Conservation (phyloP, 2,113 vertebrate species). For the Lipotes vexillifer region DNA sequence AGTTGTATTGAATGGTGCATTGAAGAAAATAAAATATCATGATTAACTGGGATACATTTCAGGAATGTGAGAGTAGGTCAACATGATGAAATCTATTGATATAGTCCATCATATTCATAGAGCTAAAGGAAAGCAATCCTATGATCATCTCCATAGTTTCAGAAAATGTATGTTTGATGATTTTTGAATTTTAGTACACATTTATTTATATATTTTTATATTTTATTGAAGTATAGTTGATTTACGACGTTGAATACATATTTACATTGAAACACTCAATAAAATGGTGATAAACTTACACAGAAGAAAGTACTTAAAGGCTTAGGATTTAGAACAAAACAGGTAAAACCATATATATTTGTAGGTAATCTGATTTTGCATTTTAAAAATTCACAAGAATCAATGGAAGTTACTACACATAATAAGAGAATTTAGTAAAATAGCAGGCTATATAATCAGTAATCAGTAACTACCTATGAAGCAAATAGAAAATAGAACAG, state of each 20-base stretch:
- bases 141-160: not conserved
- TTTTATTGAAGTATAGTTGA: not conserved
- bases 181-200: not conserved
- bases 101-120: not conserved
- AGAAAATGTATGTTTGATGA: not conserved
- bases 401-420: not conserved
- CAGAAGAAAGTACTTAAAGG: not conserved
- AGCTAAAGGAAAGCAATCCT: not conserved
- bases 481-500: not conserved
- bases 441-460: not conserved
- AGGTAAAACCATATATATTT: not conserved
- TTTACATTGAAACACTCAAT: not conserved
- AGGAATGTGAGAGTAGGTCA: not conserved
- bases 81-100: not conserved
- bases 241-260: not conserved
- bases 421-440: not conserved
- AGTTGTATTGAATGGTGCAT: not conserved
- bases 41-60: not conserved
- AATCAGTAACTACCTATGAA: not conserved
- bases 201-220: not conserved
- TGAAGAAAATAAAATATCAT: not conserved
- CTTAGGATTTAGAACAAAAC: not conserved
- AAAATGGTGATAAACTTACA: not conserved
- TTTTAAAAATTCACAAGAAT: not conserved
- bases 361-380: not conserved